Base-by-base conservation (phyloP, 2,888 invertebrate genomes). In the Drosophila emarginata region DNA sequence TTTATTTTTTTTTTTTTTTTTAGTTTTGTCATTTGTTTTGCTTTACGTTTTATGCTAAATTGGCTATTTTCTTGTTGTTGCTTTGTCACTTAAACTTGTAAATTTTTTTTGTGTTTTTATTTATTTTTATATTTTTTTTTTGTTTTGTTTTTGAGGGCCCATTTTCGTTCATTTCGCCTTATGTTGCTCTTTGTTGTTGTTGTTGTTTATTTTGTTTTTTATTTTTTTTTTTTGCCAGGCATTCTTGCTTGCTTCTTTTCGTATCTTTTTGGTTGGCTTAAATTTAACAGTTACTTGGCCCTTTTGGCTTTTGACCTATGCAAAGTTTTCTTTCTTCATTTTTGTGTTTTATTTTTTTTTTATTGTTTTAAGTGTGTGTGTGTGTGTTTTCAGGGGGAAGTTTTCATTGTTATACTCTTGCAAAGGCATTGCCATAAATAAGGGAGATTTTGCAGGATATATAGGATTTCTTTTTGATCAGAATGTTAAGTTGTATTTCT, bases 61-160 rank as follows among this genome's bases (percentile, higher is more conserved):
- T 86, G 87, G 88, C 88, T 84, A 84, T 84, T 80, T 86, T 78
- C 58, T 76, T 61, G 71, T 65, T 80, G 81, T 80, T 87, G 75
- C 68, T 80, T 81, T 84, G 77, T 85, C 64, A 71, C 81, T 79
- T 87, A 85, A 79, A 84, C 61, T 71, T 85, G 79, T 84, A 79
- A 70, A 64, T 77, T 64, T 80, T 70, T 76, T 66, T 32, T 32
- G 32, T 32, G 32, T 32, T 32, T 32, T 32, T 28, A 23, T 23
- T 26, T 26, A 5, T 32, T 32, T 32, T 9, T 32, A 1, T 4
- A 6, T 28, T 28, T 7, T 7, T 32, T 32, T 7, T 32, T 32
- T 1, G 1, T 32, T 7, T 32, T 9, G 1, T 32, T 32, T 7
- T 40, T 39, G 56, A 56, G 51, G 61, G 26, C 61, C 37, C 45